Evolutionary conservation across 1,140 invertebrate genomes (phyloP).

Genomic region (Papilio glaucus): DNA sequence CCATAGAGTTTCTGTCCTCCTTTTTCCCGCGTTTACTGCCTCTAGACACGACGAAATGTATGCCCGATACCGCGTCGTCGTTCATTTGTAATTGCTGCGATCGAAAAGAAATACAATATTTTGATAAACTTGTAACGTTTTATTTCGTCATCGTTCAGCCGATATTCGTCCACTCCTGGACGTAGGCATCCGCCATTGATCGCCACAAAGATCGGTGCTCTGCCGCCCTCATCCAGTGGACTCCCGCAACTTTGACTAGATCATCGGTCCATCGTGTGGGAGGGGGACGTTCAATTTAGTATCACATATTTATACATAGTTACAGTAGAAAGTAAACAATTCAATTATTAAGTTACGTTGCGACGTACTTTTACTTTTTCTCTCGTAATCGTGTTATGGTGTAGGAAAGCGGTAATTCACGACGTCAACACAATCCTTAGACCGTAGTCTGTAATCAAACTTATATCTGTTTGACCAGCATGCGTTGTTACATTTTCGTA

Average conservation of each 20-base stretch:
- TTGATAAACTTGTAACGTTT: conserved; percentile 1
- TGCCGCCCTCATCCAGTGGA: no score
- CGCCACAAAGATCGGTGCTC: no score
- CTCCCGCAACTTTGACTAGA: no score
- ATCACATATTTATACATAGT: neutral
- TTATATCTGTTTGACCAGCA: neutral
- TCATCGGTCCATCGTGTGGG: no score
- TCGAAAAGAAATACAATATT: conserved; percentile 28
- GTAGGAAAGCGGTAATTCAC: conserved; percentile 1
- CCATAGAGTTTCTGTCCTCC: conserved; percentile 78
- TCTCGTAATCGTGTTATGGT: neutral
- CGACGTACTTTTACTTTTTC: neutral
- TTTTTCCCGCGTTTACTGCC: conserved; percentile 77
- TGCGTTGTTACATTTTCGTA: neutral
- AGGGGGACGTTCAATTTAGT: no score
- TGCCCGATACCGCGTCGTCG: conserved; percentile 87
- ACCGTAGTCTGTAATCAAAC: neutral
- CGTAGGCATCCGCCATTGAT: no score
- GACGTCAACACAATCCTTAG: neutral
- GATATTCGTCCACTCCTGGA: no score
- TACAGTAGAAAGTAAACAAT: neutral
- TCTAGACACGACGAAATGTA: conserved; percentile 87
- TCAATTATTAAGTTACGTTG: neutral
- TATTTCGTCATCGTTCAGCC: no score
- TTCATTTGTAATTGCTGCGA: conserved; percentile 82